Evolutionary conservation across 2,113 vertebrate genomes (phyloP).

Genomic region (Epinephelus lanceolatus): DNA sequence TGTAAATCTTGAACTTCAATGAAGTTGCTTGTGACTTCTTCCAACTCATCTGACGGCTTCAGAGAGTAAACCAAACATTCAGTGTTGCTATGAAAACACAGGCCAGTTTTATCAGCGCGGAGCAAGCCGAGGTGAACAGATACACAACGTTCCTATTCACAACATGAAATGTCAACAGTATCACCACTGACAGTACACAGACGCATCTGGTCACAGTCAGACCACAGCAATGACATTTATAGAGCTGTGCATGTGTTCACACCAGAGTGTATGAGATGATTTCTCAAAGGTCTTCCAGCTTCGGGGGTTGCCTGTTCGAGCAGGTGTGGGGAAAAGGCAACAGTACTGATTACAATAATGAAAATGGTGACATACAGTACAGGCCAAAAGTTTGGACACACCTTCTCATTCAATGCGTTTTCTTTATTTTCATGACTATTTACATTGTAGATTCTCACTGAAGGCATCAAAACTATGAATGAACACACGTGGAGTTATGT

Average conservation of each 20-base stretch:
- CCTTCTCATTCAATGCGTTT: no score
- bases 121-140: slow-evolving; percentile 45
- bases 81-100: slow-evolving; percentile 35
- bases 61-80: slow-evolving; percentile 26
- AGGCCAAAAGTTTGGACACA: no score
- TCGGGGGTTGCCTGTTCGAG: not conserved
- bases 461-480: no score
- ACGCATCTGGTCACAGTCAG: slow-evolving; percentile 63
- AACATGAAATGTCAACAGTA: slow-evolving; percentile 70
- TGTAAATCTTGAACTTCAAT: not conserved
- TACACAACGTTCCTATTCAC: slow-evolving; percentile 64
- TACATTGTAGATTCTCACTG: no score
- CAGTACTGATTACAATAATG: not conserved
- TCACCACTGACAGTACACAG: slow-evolving; percentile 58
- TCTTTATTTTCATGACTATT: no score
- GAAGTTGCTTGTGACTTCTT: not conserved
- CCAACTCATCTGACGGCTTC: not conserved
- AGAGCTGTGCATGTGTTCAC: slow-evolving; percentile 23
- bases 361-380: not conserved
- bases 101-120: slow-evolving; percentile 41
- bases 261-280: not conserved
- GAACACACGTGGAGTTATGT: no score
- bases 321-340: not conserved
- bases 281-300: slow-evolving; percentile 6
- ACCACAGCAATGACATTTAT: slow-evolving; percentile 65